These are phyloP conservation scores for Dromiciops gliroides DNA, from an alignment of 2,113 vertebrate genomes.

Conservation along the genomic window DNA sequence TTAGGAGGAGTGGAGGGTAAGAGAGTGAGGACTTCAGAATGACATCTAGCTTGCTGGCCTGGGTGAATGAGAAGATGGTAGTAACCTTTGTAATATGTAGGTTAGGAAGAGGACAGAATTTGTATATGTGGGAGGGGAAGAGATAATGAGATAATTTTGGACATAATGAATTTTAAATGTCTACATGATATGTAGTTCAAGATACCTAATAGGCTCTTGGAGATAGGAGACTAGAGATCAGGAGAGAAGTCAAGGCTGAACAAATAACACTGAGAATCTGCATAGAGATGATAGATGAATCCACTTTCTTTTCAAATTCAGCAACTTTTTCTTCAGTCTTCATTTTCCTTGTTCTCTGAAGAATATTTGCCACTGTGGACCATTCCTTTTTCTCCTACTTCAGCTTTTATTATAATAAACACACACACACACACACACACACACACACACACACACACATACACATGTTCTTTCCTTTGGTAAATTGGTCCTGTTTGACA, in stretches of 20 bases:
- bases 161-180: neutral
- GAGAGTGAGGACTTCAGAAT: neutral
- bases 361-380: rapidly evolving
- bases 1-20: neutral
- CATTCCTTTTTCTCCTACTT: neutral
- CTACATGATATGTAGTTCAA: neutral
- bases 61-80: neutral
- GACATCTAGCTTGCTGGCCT: neutral
- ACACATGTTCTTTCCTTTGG: neutral
- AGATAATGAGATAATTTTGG: neutral
- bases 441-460: no score
- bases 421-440: no score
- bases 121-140: rapidly evolving
- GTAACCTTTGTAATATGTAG: neutral
- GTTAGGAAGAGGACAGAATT: neutral
- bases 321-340: neutral
- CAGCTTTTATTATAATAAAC: no score
- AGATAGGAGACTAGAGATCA: neutral
- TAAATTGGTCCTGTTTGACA: neutral
- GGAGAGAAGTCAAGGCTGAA: neutral
- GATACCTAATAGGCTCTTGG: neutral
- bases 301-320: neutral
- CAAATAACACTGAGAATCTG: neutral
- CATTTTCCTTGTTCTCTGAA: neutral
- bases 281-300: neutral